Evolutionary conservation across 2,113 vertebrate genomes (phyloP).

Genomic region (Ctenomys sociabilis): DNA sequence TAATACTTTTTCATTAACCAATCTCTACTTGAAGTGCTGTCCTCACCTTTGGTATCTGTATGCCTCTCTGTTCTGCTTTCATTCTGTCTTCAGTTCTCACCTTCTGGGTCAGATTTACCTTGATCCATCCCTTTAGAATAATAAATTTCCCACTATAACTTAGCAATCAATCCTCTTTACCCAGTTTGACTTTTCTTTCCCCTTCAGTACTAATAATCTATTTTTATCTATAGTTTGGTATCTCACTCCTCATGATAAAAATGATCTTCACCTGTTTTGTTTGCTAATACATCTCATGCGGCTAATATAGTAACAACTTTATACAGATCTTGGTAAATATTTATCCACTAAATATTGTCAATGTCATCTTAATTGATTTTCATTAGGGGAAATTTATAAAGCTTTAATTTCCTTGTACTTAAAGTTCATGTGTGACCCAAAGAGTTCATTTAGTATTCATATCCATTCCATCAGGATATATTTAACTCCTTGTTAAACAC

Average conservation of each 20-base stretch:
- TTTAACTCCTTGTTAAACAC: slow-evolving; percentile 8
- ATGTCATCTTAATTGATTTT: not conserved
- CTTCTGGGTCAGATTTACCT: not conserved
- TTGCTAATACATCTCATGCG: not conserved
- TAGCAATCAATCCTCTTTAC: not conserved
- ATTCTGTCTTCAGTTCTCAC: not conserved
- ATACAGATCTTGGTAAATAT: not conserved
- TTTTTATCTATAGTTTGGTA: not conserved
- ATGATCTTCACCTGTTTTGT: not conserved
- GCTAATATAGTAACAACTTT: not conserved
- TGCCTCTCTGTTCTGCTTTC: not conserved
- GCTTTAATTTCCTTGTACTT: not conserved
- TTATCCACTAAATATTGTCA: not conserved
- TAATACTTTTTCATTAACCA: not conserved
- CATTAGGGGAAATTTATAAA: not conserved
- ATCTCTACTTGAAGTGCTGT: not conserved
- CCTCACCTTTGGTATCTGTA: not conserved
- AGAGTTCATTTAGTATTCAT: slow-evolving; percentile 24
- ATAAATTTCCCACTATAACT: not conserved
- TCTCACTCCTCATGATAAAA: not conserved
- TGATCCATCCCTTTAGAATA: not conserved
- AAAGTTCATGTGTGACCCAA: not conserved
- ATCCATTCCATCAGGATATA: not conserved
- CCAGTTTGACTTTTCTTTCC: not conserved
- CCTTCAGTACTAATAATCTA: not conserved